Conservation (phyloP, 2,113 vertebrate species). For the Trogon surrucura region DNA sequence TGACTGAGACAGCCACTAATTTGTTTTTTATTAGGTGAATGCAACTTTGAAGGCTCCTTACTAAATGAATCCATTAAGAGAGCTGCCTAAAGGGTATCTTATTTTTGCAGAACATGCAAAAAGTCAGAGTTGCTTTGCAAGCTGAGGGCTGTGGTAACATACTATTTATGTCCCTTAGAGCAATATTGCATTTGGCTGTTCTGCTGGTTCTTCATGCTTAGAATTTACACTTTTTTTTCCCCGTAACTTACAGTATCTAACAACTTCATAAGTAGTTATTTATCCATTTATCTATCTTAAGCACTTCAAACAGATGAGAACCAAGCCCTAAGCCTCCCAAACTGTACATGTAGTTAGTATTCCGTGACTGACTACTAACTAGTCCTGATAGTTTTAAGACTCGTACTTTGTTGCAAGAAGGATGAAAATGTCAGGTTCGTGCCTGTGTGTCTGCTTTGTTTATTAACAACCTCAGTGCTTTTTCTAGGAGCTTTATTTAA, state of each 20-base stretch:
- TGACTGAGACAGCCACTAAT: neutral
- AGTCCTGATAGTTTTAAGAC: neutral
- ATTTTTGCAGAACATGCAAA: conserved; percentile 37
- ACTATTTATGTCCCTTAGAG: conserved; percentile 8
- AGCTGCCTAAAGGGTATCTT: conserved; percentile 7
- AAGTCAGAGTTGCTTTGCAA: conserved; percentile 14
- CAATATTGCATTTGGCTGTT: neutral
- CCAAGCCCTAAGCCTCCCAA: neutral
- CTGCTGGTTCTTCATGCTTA: neutral
- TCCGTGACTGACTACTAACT: neutral
- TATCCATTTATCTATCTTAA: neutral
- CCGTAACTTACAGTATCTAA: neutral
- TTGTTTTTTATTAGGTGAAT: neutral
- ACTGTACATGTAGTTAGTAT: neutral
- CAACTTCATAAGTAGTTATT: neutral
- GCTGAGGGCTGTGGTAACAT: neutral
- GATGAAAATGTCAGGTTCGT: neutral
- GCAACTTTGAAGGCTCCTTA: neutral
- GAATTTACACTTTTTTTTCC: neutral
- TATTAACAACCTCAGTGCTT: neutral
- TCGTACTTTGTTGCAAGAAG: neutral
- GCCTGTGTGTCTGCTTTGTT: neutral
- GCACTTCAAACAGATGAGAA: neutral
- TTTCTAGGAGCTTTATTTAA: neutral
- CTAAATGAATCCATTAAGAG: conserved; percentile 9